phyloP scores from a whole-genome alignment of 2,113 vertebrate species.

The Falco punctatus region DNA sequence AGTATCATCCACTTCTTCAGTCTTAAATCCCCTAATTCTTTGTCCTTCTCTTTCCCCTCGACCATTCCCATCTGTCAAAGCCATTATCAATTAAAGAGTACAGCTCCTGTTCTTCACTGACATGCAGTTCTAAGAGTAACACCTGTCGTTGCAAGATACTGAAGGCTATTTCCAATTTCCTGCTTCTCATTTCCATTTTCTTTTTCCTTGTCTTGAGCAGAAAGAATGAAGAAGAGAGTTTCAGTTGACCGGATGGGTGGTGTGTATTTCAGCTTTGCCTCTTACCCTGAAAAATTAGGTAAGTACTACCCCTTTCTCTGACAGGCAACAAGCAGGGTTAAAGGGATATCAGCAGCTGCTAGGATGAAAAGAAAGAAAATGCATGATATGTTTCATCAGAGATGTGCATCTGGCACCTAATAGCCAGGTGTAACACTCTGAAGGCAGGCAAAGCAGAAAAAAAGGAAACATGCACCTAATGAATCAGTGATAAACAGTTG shows the following conservation, averaged over 20 bases:
- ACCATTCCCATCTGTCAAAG: neutral
- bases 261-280: neutral
- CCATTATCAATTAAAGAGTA: neutral
- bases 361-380: neutral
- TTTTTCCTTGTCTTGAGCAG: neutral
- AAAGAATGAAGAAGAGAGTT: neutral
- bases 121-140: neutral
- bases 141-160: neutral
- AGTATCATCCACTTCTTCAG: neutral
- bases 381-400: neutral
- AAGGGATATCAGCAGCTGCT: neutral
- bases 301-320: neutral
- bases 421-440: neutral
- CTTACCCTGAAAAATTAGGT: neutral
- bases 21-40: neutral
- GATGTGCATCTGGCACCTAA: neutral
- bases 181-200: neutral
- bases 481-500: neutral
- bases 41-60: neutral
- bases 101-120: neutral
- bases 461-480: neutral
- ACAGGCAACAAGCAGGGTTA: neutral
- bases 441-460: neutral
- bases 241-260: neutral
- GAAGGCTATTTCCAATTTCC: neutral